Conservation (phyloP, 2,888 invertebrate species). For the Thymelicus lineola region DNA sequence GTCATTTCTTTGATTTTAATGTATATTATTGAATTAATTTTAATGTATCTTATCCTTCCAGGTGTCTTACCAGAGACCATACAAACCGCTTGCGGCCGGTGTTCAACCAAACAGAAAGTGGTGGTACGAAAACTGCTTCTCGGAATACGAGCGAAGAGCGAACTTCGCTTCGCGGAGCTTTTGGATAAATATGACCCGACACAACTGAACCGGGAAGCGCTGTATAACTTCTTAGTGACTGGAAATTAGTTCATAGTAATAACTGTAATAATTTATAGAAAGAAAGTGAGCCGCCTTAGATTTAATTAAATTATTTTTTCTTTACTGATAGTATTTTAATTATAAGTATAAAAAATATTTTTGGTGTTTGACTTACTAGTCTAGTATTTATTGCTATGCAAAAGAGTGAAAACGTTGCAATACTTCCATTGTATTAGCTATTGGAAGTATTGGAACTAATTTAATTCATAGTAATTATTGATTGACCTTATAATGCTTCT, state of each 20-base stretch:
- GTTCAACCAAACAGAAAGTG: slow-evolving; percentile 87
- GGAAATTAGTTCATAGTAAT: slow-evolving; percentile 58
- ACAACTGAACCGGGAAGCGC: slow-evolving; percentile 86
- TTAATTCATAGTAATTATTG: too few relatives aligned
- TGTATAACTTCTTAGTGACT: slow-evolving; percentile 80
- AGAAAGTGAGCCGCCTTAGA: not conserved
- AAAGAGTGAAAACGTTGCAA: too few relatives aligned
- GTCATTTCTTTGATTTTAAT: too few relatives aligned
- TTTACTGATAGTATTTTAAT: too few relatives aligned
- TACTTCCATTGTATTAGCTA: too few relatives aligned
- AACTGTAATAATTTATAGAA: not conserved
- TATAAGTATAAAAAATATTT: too few relatives aligned
- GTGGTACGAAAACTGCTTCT: slow-evolving; percentile 87
- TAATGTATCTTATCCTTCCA: slow-evolving; percentile 59
- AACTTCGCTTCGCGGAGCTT: slow-evolving; percentile 87
- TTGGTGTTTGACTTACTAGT: too few relatives aligned
- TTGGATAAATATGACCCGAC: slow-evolving; percentile 90
- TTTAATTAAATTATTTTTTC: slow-evolving; percentile 15
- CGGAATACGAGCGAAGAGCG: slow-evolving; percentile 88
- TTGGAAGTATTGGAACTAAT: too few relatives aligned
- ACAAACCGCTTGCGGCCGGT: slow-evolving; percentile 87
- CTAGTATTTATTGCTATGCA: too few relatives aligned
- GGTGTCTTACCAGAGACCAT: slow-evolving; percentile 90
- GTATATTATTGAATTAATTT: not conserved
- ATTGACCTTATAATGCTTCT: too few relatives aligned